Evolutionary conservation across 1,140 invertebrate genomes (phyloP).

Genomic region (Drosophila micromelanica): DNA sequence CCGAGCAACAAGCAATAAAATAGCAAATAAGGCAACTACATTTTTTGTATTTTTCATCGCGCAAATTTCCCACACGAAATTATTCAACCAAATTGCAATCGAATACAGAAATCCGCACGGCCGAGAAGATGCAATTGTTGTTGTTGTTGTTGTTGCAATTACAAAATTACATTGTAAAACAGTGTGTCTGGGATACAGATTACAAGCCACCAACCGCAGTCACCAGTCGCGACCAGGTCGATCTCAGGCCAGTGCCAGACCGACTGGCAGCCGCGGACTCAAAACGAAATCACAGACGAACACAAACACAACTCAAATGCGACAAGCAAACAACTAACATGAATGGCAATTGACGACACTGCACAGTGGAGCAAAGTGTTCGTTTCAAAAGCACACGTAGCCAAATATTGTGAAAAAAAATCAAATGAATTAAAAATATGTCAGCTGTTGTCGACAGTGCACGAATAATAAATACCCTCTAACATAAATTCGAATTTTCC

Average conservation of each 20-base stretch:
- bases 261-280: constrained; percentile 58
- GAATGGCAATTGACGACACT: constrained; percentile 34
- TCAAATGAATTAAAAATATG: no score
- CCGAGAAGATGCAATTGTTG: constrained; percentile 50
- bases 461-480: no score
- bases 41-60: constrained; percentile 6
- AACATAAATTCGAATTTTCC: no score
- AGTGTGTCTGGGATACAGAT: constrained; percentile 62
- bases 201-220: constrained; percentile 61
- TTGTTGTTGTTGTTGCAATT: constrained; percentile 61
- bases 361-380: constrained; percentile 23
- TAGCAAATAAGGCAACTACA: constrained; percentile 29
- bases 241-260: constrained; percentile 35
- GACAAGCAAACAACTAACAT: constrained; percentile 45
- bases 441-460: no score
- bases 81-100: constrained; percentile 41
- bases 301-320: constrained; percentile 17
- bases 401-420: no score
- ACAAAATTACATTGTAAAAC: constrained; percentile 78
- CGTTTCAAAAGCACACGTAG: neutral
- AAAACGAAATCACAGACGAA: constrained; percentile 41
- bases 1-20: neutral
- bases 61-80: constrained; percentile 62
- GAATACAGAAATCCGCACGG: constrained; percentile 20
- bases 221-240: constrained; percentile 48